Evolutionary conservation across 2,113 vertebrate species (phyloP).

Genomic region (Ptychochromis oligacanthus): DNA sequence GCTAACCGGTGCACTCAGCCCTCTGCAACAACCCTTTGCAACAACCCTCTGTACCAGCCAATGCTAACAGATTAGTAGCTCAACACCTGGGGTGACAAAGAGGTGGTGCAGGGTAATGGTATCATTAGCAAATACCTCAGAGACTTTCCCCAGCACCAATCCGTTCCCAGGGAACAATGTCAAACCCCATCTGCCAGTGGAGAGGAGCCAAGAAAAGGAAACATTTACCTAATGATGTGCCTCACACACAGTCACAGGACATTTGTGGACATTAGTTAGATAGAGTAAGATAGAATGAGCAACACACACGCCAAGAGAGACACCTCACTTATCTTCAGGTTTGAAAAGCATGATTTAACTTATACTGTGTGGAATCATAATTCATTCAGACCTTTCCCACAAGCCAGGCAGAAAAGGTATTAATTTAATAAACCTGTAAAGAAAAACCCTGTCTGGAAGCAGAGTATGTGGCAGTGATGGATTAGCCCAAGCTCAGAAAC

Average conservation of each 20-base stretch:
- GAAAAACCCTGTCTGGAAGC: conserved; percentile 64
- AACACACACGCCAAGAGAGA: conserved; percentile 24
- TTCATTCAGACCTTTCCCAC: conserved; percentile 68
- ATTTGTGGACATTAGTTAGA: conserved; percentile 59
- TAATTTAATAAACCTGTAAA: conserved; percentile 79
- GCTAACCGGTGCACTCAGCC: conserved; percentile 30
- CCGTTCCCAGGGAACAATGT: conserved; percentile 51
- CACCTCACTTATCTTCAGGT: conserved; percentile 41
- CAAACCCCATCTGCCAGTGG: conserved; percentile 50
- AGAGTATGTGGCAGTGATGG: conserved; percentile 74
- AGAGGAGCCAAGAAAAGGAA: conserved; percentile 49
- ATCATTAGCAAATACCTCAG: conserved; percentile 58
- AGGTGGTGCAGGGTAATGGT: conserved; percentile 52
- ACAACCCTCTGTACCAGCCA: conserved; percentile 23
- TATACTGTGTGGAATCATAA: conserved; percentile 65
- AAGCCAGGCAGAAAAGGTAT: conserved; percentile 67
- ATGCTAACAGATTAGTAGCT: conserved; percentile 56
- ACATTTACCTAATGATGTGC: conserved; percentile 51
- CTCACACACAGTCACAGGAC: conserved; percentile 24
- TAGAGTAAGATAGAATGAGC: conserved; percentile 22
- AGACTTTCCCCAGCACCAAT: conserved; percentile 23
- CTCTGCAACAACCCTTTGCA: conserved; percentile 28
- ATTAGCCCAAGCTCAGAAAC: conserved; percentile 70
- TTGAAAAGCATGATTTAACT: conserved; percentile 57
- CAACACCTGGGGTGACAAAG: conserved; percentile 55